Base-by-base conservation (phyloP, 2,797 vertebrate species). In the Pipistrellus nathusii region DNA sequence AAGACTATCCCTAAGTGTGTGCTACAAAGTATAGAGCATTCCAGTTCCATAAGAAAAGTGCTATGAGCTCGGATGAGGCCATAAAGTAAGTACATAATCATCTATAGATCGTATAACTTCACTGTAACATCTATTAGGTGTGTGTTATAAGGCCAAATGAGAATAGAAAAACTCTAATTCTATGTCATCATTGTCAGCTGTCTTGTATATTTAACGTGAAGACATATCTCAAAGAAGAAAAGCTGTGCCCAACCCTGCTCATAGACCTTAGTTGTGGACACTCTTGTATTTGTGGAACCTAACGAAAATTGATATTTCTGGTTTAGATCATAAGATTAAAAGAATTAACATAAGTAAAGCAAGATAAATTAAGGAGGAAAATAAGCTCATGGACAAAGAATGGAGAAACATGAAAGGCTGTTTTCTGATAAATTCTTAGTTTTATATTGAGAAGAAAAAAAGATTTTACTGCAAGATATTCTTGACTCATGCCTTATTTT, bases 401-500 rank as follows among this genome's bases (percentile, higher is more conserved):
- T 11, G 64, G 8, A 91, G 44, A 81, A 88, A 59, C 20, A 57
- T 12, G 13, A 23, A 27, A 64, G 48, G 17, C 3, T 87, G 71
- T 18, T 85, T 82, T 85, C n/a, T 85, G 41, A 64, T 57, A 51
- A 53, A 76, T 68, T 21, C 10, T 41, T 88, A n/a, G 41, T n/a
- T 92, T 81, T 87, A 17, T 77, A 20, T 18, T 86, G 30, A 59
- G 7, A 64, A 64, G 27, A 78, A 92, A 85, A 94, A 92, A 8
- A 11, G 1, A 93, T 91, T 83, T 83, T 82, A n/a, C 41, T 66
- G 23, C 83, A 90, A 77, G 25, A 8, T 46, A 3, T 51, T 62
- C 83, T 94, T 48, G 18, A 68, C 17, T 44, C 8, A 32, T 32
- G 5, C 53, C 6, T 32, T 41, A n/a, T 18, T 80, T 9, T 76